phyloP scores from a whole-genome alignment of 2,113 vertebrate species.

The Cyprinodon brontotheroides region DNA sequence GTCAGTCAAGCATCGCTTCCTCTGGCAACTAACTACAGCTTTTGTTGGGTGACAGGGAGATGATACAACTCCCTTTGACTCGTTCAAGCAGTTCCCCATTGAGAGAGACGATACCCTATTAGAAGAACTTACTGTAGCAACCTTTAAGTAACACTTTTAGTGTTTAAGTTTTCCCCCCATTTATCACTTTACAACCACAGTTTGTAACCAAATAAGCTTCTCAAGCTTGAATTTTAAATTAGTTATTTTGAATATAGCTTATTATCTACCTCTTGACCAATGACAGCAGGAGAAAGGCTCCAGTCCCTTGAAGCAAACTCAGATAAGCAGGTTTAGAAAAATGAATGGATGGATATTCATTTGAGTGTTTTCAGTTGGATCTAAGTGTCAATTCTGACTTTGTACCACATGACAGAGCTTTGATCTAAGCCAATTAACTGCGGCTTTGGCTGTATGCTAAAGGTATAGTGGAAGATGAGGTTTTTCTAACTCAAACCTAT shows the following conservation, averaged over 20 bases:
- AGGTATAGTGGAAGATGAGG: no score
- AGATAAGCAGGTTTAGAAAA: no score
- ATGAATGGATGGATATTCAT: no score
- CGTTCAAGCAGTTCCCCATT: slow-evolving; percentile 8
- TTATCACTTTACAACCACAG: not conserved
- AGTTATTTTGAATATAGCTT: no score
- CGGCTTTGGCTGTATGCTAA: no score
- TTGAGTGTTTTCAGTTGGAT: no score
- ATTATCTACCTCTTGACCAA: not conserved
- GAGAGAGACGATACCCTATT: slow-evolving; percentile 16
- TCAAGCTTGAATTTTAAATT: not conserved
- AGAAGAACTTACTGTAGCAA: slow-evolving; percentile 7
- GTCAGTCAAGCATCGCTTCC: slow-evolving; percentile 34
- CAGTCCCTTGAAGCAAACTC: no score
- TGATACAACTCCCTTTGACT: slow-evolving; percentile 38
- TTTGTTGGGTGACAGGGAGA: slow-evolving; percentile 54
- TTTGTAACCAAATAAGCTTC: not conserved
- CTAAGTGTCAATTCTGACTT: no score
- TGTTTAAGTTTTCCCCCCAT: not conserved
- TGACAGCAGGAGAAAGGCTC: not conserved
- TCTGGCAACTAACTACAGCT: slow-evolving; percentile 47
- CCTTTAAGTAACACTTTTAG: slow-evolving; percentile 2
- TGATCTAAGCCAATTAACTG: no score
- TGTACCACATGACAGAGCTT: no score
- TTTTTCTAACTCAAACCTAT: no score